Evolutionary conservation across 2,113 vertebrate species (phyloP), one percentile per base, ranked within the genome.

Genomic region (Parus major): DNA sequence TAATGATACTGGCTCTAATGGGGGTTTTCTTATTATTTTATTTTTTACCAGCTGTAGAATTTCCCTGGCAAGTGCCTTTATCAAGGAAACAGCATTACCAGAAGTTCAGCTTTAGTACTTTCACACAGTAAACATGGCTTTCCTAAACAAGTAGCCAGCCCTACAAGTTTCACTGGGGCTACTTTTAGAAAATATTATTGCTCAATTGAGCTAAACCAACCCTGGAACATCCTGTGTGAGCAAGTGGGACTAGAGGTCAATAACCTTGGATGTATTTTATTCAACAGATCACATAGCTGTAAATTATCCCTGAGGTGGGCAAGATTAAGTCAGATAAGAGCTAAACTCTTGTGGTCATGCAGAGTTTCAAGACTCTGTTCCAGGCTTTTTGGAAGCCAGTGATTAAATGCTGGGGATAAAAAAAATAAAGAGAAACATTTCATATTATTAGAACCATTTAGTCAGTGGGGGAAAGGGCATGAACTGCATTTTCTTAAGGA

Each of bases 361-460:
- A 95, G 75, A 70, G 27, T 47, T 72, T 80, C 57, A 72, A 59
- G 35, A 82, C 35, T 55, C 60, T 61, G 15, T 70, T 95, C 68
- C 82, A 80, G 80, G 87, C 31, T 52, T 82, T 96, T 90, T 88
- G 63, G 50, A 88, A 91, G 71, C 6, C 84, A 92, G 42, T 73
- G 61, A 80, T 89, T 92, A 87, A 95, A 82, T 42, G n/a, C 21
- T 92, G 70, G 64, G 17, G 1, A 33, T 11, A 8, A 31, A 52
- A 73, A 57, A 42, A 65, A 86, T 77, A 72, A 92, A 9, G 39
- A 11, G 7, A 92, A 93, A 77, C 6, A 29, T 91, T 92, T 82
- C 55, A 65, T 33, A 80, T 95, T 91, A 94, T 87, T 88, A 95
- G 55, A 95, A 92, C 36, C 70, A 86, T 94, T 82, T 88, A 90